Evolutionary conservation across 2,113 vertebrate species (phyloP).

Genomic region (Mustela nigripes): DNA sequence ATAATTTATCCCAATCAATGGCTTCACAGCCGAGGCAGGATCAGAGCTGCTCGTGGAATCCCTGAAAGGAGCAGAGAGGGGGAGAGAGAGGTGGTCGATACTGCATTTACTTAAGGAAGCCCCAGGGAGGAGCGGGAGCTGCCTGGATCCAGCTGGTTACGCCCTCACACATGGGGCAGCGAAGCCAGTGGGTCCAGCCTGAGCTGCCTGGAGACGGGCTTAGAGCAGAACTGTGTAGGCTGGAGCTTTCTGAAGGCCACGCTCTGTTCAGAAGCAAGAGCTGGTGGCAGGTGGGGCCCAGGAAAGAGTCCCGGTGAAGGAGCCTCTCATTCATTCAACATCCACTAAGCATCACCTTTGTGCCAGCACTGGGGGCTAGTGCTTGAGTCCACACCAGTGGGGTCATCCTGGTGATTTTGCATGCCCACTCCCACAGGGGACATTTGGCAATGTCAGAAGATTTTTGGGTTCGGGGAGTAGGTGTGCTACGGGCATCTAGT

Average conservation of each 20-base stretch:
- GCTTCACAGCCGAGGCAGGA: slow-evolving; percentile 28
- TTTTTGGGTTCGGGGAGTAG: not conserved
- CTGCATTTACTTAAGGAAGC: slow-evolving; percentile 72
- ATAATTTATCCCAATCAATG: slow-evolving; percentile 38
- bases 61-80: not conserved
- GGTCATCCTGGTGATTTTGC: not conserved
- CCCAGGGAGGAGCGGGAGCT: slow-evolving; percentile 21
- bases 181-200: not conserved
- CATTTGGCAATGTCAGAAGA: not conserved
- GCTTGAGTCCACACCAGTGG: not conserved
- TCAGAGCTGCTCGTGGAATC: not conserved
- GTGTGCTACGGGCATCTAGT: not conserved
- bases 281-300: not conserved
- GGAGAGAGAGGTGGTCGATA: slow-evolving; percentile 53
- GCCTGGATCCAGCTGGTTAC: not conserved
- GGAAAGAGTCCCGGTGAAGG: not conserved
- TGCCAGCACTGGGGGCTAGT: not conserved
- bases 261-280: not conserved
- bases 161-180: not conserved
- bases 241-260: not conserved
- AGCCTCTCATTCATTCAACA: no score
- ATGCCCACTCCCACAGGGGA: not conserved
- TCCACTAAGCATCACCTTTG: not conserved
- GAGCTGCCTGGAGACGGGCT: not conserved
- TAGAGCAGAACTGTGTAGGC: not conserved